A percentile compares a stretch with the other conserved stretches of the same genome.
Conservation (phyloP, 2,888 invertebrate genomes). For the Pelosia muscerda region DNA sequence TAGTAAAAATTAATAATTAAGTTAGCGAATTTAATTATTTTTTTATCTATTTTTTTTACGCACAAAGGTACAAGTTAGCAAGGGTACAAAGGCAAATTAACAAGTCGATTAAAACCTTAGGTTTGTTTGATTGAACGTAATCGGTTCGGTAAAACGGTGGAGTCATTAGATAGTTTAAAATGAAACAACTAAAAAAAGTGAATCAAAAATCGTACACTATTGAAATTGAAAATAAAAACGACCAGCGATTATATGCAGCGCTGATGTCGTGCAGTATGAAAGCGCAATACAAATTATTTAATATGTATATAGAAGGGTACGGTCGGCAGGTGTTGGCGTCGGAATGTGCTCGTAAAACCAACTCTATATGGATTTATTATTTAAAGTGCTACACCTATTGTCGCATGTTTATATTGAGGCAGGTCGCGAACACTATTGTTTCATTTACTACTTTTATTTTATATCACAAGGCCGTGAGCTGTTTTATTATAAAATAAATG, state of each 20-base stretch:
- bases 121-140: no score
- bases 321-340: constrained; percentile 73
- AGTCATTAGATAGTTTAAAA: no score
- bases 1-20: no score
- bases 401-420: constrained; percentile 67
- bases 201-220: not conserved
- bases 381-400: constrained; percentile 76
- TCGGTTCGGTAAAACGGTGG: no score
- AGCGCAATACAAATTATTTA: constrained; percentile 37
- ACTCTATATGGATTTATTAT: constrained; percentile 76
- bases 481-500: constrained; percentile 9
- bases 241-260: constrained; percentile 10
- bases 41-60: no score
- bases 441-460: constrained; percentile 37
- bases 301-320: constrained; percentile 50
- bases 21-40: no score
- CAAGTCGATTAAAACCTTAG: no score
- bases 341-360: constrained; percentile 77
- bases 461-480: constrained; percentile 24
- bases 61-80: no score
- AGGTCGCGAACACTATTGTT: constrained; percentile 41
- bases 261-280: constrained; percentile 25
- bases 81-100: no score
- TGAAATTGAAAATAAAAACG: constrained; percentile 18
- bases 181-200: constrained; percentile 5